phyloP scores from a whole-genome alignment of 2,888 invertebrate species.

The Mechanitis mazaeus region DNA sequence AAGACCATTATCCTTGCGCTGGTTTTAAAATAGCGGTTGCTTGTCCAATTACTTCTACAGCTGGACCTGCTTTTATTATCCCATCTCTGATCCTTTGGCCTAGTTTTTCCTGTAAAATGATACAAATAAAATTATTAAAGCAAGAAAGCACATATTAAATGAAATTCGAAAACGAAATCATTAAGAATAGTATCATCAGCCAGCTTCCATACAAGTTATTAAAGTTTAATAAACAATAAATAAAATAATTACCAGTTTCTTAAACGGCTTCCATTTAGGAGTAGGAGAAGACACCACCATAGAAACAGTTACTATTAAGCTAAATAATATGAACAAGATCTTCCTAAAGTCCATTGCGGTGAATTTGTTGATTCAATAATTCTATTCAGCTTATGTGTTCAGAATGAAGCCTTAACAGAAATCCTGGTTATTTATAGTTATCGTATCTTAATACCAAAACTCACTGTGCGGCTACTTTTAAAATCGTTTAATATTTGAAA shows the following conservation, averaged over 20 bases:
- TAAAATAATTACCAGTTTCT: conserved; percentile 37
- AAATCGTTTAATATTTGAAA: too few species aligned
- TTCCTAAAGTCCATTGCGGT: conserved; percentile 7
- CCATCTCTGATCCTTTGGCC: conserved; percentile 45
- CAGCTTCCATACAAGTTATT: too few species aligned
- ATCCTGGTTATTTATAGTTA: too few species aligned
- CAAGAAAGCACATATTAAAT: too few species aligned
- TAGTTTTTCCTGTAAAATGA: conserved; percentile 40
- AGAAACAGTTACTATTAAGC: conserved; percentile 30
- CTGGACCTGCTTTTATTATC: conserved; percentile 49
- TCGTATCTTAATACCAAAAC: too few species aligned
- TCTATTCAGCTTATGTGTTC: too few species aligned
- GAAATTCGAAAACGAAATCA: too few species aligned
- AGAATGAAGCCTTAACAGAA: too few species aligned
- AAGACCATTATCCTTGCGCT: conserved; percentile 1
- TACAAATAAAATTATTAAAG: too few species aligned
- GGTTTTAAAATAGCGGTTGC: conserved; percentile 33
- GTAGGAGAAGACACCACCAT: conserved; percentile 34
- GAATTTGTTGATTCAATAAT: too few species aligned
- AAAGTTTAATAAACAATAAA: not conserved
- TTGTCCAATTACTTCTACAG: conserved; percentile 43
- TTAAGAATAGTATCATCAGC: too few species aligned
- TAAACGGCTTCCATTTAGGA: conserved; percentile 39
- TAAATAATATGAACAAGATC: conserved; percentile 35
- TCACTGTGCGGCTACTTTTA: too few species aligned